A percentile compares a stretch with the other conserved stretches of the same genome.
phyloP scores from a whole-genome alignment of 1,140 invertebrate genomes.

The Ctenoplectra terminalis region DNA sequence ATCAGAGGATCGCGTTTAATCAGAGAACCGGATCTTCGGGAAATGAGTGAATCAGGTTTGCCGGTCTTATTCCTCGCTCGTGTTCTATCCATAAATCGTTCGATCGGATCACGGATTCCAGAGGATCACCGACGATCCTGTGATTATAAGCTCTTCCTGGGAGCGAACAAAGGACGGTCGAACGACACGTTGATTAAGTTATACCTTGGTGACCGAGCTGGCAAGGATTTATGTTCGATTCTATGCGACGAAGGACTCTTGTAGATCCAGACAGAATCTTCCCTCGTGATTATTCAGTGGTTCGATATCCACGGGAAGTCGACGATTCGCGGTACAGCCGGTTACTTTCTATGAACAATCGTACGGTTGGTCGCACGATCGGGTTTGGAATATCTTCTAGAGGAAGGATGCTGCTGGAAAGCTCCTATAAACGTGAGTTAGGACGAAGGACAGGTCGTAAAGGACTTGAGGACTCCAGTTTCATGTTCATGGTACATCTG shows the following conservation, averaged over 20 bases:
- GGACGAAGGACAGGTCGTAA: not conserved
- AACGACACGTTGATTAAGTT: slow-evolving; percentile 57
- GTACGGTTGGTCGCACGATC: not conserved
- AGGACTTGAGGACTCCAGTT: too few relatives aligned
- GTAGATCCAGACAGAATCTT: slow-evolving; percentile 19
- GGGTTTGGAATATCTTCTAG: not conserved
- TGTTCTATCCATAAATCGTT: slow-evolving; percentile 44
- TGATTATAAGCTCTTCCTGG: slow-evolving; percentile 20
- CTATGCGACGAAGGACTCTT: slow-evolving; percentile 33
- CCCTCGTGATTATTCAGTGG: slow-evolving; percentile 50
- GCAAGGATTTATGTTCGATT: slow-evolving; percentile 57
- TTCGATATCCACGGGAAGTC: slow-evolving; percentile 9
- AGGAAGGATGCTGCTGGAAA: not conserved
- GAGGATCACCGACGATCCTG: slow-evolving; percentile 13
- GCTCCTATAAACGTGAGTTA: not conserved
- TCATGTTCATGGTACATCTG: too few relatives aligned
- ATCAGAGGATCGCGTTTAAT: slow-evolving; percentile 10
- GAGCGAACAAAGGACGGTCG: slow-evolving; percentile 33
- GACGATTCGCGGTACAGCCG: not conserved
- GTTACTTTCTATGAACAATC: slow-evolving; percentile 27
- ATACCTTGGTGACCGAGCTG: slow-evolving; percentile 42
- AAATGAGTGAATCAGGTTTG: slow-evolving; percentile 11
- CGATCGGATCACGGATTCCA: slow-evolving; percentile 14
- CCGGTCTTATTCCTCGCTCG: slow-evolving; percentile 1
- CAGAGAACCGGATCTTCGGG: slow-evolving; percentile 28